Evolutionary conservation across 2,888 invertebrate species (phyloP).

Genomic region (Siphonodentalium dalli): DNA sequence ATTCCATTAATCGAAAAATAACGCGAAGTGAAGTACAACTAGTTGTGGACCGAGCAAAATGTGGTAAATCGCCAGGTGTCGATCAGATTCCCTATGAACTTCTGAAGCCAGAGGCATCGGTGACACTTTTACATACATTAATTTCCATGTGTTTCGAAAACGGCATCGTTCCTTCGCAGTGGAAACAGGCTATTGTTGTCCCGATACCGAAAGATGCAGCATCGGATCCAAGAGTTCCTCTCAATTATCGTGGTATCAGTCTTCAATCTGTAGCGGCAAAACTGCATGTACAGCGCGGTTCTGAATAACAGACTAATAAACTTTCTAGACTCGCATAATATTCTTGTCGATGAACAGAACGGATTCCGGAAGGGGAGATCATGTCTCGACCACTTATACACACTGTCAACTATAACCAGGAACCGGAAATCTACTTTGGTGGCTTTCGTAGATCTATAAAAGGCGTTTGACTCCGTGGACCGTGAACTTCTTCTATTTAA

Average conservation of each 20-base stretch:
- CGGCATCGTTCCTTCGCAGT: not conserved
- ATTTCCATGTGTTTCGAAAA: no score
- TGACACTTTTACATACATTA: no score
- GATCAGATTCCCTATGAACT: no score
- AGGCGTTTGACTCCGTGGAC: not conserved
- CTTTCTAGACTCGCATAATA: not conserved
- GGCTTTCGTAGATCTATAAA: not conserved
- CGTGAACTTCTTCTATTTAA: not conserved
- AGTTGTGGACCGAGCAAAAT: no score
- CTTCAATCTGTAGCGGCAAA: not conserved
- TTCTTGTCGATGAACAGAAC: slow-evolving; percentile 4
- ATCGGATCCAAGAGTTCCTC: not conserved
- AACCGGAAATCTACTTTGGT: not conserved
- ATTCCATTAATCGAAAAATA: no score
- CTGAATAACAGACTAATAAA: not conserved
- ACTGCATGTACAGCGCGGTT: not conserved
- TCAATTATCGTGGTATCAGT: not conserved
- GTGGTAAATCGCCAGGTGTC: no score
- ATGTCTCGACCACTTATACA: not conserved
- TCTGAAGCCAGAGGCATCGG: no score
- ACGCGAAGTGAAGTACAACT: no score
- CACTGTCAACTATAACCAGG: not conserved
- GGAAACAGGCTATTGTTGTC: not conserved
- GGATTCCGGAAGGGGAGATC: not conserved
- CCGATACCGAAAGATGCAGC: slow-evolving; percentile 3